Base-by-base conservation (phyloP, 1,140 invertebrate species). In the Batillaria attramentaria region DNA sequence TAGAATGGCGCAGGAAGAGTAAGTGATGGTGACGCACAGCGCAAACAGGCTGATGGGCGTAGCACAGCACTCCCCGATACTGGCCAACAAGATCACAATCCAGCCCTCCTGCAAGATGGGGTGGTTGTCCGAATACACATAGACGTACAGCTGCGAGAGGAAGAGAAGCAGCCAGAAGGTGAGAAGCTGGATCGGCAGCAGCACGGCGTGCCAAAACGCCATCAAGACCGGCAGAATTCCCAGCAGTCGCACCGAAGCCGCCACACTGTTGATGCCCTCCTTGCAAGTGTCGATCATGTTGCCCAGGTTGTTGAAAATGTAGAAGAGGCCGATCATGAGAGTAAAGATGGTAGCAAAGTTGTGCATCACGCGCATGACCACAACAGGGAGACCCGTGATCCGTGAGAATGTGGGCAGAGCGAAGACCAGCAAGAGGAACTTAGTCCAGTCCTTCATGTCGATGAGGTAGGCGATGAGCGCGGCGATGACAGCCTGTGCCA, bases 41-140 rank as follows among this genome's bases (percentile, higher is more conserved):
- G 92, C 92, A 62, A 92, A 85, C 37, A 93, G 84, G 76, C 91
- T 92, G 31, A 93, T 84, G n/a, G 93, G 93, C 69, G 92, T 92
- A 35, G 89, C 89, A 85, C 92, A 93, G 43, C 92, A 91, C 79
- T 92, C 90, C 46, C 91, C 91, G 33, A 92, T 88, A 50, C 89
- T 88, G 33, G 90, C 91, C 33, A 93, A 82, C 33, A 92, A 46
- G 66, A 92, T 80, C 57, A 92, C 79, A 35, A 91, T 87, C 90
- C 89, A 91, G 46, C 91, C 88, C 66, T 90, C 88, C 43, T 89
- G 83, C 43, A 85, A 75, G 33, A 86, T 79, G 0, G 82, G 74
- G 16, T 79, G 78, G 62, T 80, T 84, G 33, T 84, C 83, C 2
- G 84, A 68, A 54, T 83, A 81, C 13, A 84, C 66, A 73, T 85